Base-by-base conservation (phyloP, 2,888 invertebrate genomes). In the Lymantria dispar region DNA sequence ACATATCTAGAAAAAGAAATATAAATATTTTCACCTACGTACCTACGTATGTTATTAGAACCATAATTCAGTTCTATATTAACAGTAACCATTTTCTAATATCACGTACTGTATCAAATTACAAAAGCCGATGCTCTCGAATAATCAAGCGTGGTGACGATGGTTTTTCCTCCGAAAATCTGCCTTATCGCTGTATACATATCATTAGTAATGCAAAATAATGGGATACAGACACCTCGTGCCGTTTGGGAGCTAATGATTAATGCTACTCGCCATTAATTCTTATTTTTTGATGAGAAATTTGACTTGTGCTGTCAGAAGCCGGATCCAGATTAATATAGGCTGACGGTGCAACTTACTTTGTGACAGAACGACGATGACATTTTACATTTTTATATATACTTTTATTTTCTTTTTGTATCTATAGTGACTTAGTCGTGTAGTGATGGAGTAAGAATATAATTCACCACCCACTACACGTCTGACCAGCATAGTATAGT, bases 201-300 rank as follows among this genome's bases (percentile, higher is more conserved):
- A 90, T 89, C 90, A 91, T 91, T 91, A 89, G 91, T 91, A 91
- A 90, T 87, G 89, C 89, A 87, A 91, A 91, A 91, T 91, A 91
- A 91, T 91, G 89, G 87, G 89, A 87, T 85, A 86, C 88, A 74
- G 87, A 91, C 88, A 91, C 91, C 89, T 89, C 89, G 85, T 87
- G 89, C 89, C 84, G 87, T 90, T 89, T 91, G 90, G 86, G 71
- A 78, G 87, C 83, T 79, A 81, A 87, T 91, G 90, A 91, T 91
- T 91, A 90, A 91, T 91, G 90, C 83, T 79, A 82, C 80, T 85
- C 84, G 74, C 82, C 90, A 90, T 91, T 90, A 91, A 91, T 91
- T 90, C 89, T 88, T 89, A 91, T 91, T 90, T n/a, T 90, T 87
- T 89, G 89, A 91, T 89, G 91, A 90, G 91, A 90, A 90, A 89